Conservation (phyloP, 2,113 vertebrate species). For the Sterrhoptilus dennistouni region DNA sequence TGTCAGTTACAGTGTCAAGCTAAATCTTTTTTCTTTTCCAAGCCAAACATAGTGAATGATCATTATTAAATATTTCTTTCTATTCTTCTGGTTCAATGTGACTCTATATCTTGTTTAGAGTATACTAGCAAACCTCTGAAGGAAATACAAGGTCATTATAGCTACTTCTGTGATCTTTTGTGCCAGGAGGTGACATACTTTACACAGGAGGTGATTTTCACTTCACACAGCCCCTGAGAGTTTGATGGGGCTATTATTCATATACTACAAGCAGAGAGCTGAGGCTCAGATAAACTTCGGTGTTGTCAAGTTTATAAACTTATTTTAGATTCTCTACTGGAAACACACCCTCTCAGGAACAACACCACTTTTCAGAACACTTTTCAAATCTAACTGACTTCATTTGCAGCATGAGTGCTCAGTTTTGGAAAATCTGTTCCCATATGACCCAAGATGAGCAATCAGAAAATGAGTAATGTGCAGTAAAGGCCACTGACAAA, state of each 20-base stretch:
- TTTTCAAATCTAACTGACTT: not conserved
- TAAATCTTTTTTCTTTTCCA: not conserved
- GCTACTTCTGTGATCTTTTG: not conserved
- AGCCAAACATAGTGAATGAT: not conserved
- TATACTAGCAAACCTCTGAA: not conserved
- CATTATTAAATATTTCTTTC: not conserved
- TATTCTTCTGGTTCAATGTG: not conserved
- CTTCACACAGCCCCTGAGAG: not conserved
- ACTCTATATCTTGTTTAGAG: not conserved
- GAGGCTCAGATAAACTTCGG: not conserved
- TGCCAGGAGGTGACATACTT: not conserved
- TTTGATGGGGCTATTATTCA: not conserved
- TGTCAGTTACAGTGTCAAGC: not conserved
- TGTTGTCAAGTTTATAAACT: not conserved
- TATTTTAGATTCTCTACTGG: not conserved
- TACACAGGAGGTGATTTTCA: not conserved
- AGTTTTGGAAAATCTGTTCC: not conserved
- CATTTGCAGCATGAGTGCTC: not conserved
- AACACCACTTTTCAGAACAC: not conserved
- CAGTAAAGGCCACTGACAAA: not conserved
- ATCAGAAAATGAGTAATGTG: not conserved
- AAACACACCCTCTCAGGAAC: not conserved
- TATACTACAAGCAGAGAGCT: rapidly evolving
- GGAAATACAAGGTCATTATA: not conserved
- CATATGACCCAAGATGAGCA: not conserved